These are phyloP conservation scores for Gymnogyps californianus DNA, from an alignment of 2,113 vertebrate species.

Conservation along the genomic window DNA sequence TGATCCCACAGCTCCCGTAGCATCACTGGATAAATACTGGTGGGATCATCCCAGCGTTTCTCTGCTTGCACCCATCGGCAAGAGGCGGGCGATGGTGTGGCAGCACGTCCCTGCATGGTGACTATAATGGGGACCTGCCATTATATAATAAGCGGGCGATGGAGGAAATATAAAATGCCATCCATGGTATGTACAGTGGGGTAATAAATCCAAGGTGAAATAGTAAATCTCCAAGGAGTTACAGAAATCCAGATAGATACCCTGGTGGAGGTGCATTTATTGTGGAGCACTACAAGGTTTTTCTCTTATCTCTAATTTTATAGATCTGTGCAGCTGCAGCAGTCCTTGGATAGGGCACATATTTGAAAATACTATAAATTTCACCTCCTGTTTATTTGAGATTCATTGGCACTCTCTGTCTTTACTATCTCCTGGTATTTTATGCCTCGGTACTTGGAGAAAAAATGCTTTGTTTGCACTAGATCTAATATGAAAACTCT, in stretches of 20 bases:
- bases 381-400: slow-evolving; percentile 59
- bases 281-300: background rate
- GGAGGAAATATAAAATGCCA: background rate
- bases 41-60: background rate
- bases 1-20: background rate
- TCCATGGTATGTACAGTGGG: background rate
- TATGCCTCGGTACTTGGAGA: slow-evolving; percentile 58
- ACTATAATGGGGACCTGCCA: background rate
- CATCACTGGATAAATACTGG: background rate
- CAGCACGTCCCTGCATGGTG: background rate
- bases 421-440: slow-evolving; percentile 67
- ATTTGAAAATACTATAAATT: slow-evolving; percentile 65
- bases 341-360: slow-evolving; percentile 53
- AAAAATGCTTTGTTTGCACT: slow-evolving; percentile 70
- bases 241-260: slow-evolving; percentile 12
- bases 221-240: slow-evolving; percentile 28
- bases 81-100: background rate
- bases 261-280: background rate
- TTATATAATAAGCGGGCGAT: background rate
- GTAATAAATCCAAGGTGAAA: slow-evolving; percentile 29
- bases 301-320: slow-evolving; percentile 47
- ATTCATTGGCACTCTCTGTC: slow-evolving; percentile 60
- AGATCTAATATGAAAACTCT: slow-evolving; percentile 65
- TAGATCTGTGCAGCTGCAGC: slow-evolving; percentile 37
- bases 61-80: background rate